Evolutionary conservation across 2,888 invertebrate genomes (phyloP).

Genomic region (Sycophila texana): DNA sequence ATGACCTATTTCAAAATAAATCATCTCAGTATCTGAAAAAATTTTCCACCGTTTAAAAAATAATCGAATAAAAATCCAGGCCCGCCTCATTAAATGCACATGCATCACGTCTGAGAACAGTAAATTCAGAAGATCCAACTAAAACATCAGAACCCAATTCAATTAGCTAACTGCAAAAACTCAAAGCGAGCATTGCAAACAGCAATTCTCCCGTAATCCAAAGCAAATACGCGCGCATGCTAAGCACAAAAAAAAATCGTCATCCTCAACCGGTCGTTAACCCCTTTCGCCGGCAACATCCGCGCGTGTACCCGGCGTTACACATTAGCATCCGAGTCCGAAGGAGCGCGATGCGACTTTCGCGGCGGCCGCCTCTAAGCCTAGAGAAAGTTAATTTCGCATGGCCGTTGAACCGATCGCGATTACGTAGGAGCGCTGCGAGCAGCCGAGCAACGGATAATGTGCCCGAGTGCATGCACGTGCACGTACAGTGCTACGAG

Average conservation of each 20-base stretch:
- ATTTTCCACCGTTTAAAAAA: no score
- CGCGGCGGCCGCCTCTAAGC: slow-evolving; percentile 29
- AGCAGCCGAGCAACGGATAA: not conserved
- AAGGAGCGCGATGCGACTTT: slow-evolving; percentile 48
- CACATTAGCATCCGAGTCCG: not conserved
- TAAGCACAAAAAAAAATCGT: not conserved
- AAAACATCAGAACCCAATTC: no score
- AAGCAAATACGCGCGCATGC: not conserved
- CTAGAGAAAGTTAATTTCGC: slow-evolving; percentile 74
- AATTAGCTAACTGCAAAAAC: no score
- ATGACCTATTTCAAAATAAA: no score
- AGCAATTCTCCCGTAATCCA: not conserved
- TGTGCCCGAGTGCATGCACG: not conserved
- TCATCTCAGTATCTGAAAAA: no score
- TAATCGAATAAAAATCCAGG: no score
- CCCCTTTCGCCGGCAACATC: not conserved
- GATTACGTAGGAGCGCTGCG: slow-evolving; percentile 62
- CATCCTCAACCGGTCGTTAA: not conserved
- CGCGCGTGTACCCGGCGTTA: not conserved
- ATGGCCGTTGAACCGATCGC: slow-evolving; percentile 74
- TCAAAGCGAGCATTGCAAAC: no score
- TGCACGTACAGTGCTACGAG: not conserved
- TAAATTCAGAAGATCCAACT: no score
- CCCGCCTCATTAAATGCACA: no score
- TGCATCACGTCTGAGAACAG: no score